phyloP scores from a whole-genome alignment of 2,888 invertebrate species.

The Eupithecia subumbrata region DNA sequence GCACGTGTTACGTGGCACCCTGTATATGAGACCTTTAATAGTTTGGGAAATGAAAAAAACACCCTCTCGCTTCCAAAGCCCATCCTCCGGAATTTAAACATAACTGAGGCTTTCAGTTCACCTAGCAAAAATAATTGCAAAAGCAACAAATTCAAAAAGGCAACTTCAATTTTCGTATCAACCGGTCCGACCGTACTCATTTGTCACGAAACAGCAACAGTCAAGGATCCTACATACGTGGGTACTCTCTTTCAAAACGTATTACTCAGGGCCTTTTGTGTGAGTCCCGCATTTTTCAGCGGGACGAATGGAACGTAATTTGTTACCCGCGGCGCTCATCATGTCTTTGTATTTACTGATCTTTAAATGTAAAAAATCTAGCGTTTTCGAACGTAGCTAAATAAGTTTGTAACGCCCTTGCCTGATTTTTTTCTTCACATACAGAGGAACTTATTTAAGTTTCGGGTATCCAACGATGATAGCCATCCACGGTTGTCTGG shows the following conservation, averaged over 20 bases:
- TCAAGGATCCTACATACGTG: conserved; percentile 52
- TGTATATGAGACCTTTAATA: background rate
- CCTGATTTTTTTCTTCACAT: background rate
- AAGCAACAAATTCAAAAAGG: background rate
- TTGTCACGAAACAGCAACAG: conserved; percentile 62
- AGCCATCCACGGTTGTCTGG: too few species aligned
- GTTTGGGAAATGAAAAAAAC: background rate
- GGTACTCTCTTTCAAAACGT: conserved; percentile 57
- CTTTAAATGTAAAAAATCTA: background rate
- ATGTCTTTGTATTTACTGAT: conserved; percentile 39
- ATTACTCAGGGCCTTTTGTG: conserved; percentile 65
- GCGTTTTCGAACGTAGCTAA: background rate
- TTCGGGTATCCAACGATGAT: too few species aligned
- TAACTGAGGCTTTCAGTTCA: background rate
- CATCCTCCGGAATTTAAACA: background rate
- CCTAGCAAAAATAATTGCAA: conserved; percentile 8
- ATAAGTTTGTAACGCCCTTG: background rate
- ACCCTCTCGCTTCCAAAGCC: background rate
- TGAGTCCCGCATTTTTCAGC: conserved; percentile 68
- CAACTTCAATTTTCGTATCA: conserved; percentile 28
- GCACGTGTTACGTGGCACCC: background rate
- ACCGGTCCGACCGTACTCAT: conserved; percentile 49
- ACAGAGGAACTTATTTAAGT: too few species aligned
- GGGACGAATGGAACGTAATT: conserved; percentile 68
- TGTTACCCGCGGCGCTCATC: conserved; percentile 57